Evolutionary conservation across 2,888 invertebrate genomes (phyloP).

Genomic region (Ormyrus labotus): DNA sequence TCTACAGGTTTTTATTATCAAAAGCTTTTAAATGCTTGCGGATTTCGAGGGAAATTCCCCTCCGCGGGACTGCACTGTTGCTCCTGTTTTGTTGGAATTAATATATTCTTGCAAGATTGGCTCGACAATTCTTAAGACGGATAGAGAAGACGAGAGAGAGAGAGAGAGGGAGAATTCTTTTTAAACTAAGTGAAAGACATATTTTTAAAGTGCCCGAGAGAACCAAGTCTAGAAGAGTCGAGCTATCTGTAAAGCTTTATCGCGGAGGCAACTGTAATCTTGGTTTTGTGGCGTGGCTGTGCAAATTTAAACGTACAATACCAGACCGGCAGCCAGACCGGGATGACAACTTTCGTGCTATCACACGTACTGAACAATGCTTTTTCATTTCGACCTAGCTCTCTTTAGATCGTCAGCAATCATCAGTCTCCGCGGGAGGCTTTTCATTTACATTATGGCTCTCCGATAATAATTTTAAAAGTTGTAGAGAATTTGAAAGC

Average conservation of each 20-base stretch:
- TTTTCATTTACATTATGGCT: no score
- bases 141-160: slow-evolving; percentile 24
- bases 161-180: slow-evolving; percentile 35
- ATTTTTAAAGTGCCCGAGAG: slow-evolving; percentile 43
- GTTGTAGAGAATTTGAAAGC: no score
- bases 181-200: slow-evolving; percentile 51
- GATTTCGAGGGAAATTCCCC: slow-evolving; percentile 9
- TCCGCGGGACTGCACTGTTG: not conserved
- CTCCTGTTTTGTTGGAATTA: slow-evolving; percentile 16
- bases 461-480: no score
- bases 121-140: slow-evolving; percentile 11
- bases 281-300: slow-evolving; percentile 35
- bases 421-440: no score
- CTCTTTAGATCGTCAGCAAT: no score
- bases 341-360: not conserved
- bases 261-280: slow-evolving; percentile 46
- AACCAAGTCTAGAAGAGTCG: slow-evolving; percentile 32
- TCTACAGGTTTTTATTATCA: slow-evolving; percentile 22
- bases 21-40: slow-evolving; percentile 4
- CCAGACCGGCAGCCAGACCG: not conserved
- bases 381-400: no score
- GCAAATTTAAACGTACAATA: slow-evolving; percentile 52
- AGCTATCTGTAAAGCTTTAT: slow-evolving; percentile 51
- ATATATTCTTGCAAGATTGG: slow-evolving; percentile 27
- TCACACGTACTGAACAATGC: no score